Base-by-base conservation (phyloP, 2,797 vertebrate genomes). In the Alosa sapidissima region DNA sequence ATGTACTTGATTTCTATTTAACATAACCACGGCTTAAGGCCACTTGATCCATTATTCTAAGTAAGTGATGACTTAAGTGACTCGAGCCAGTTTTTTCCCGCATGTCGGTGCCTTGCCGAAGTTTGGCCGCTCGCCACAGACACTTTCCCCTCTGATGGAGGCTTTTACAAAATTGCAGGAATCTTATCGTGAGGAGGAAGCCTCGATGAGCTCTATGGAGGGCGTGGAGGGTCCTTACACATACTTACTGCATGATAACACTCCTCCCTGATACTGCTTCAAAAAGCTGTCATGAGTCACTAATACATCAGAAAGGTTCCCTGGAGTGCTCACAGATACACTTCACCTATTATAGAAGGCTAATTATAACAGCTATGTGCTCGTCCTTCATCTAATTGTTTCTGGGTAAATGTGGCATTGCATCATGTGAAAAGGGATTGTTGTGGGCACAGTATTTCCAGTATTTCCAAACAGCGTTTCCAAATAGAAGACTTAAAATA, bases 1-100 rank as follows among this genome's bases (percentile, higher is more conserved):
- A 36, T 75, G 33, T 75, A 16, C 14, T 75, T 75, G 41, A 75
- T 16, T 75, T 19, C 68, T 75, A 45, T 75, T 75, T 75, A 75
- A 75, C 68, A 75, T 41, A 45, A 75, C 33, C 24, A n/a, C 8
- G 62, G 62, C 62, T 8, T 36, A 3, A 33, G 14, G 68, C 68
- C 68, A 75, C 68, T 75, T 5, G 13, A 36, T 75, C 14, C 68
- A 75, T 75, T 75, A 75, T 75, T 75, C 68, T 41, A 45, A 75
- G 33, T 75, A 75, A 75, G 68, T 75, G 68, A 75, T 75, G 68
- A 41, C 68, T 75, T 41, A 75, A 75, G 68, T 75, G 51, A 81
- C 47, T 81, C 19, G 0, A 81, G 21, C 8, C 47, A 51, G 3
- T 75, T 75, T 65, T 33, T 33, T 33, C 55, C 55, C 19, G 4